phyloP scores from a whole-genome alignment of 2,797 vertebrate genomes.

The Muraenolepis orangiensis region DNA sequence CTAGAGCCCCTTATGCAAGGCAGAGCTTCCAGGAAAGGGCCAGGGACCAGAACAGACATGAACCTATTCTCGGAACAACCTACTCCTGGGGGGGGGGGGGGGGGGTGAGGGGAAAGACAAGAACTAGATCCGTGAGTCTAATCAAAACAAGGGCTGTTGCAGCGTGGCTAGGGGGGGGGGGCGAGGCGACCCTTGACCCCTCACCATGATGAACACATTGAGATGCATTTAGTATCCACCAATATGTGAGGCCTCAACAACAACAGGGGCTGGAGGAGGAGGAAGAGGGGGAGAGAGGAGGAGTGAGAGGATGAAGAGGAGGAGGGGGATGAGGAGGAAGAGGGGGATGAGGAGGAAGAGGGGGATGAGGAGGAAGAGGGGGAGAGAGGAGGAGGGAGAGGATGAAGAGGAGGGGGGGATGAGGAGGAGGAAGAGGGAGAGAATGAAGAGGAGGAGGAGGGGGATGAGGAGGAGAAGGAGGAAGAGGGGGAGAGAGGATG shows the following conservation, averaged over 20 bases:
- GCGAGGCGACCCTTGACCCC: neutral
- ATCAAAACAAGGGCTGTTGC: neutral
- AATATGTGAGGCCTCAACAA: neutral
- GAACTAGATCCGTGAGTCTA: neutral
- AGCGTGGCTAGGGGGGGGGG: neutral
- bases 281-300: conserved; percentile 47
- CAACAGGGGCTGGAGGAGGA: too few relatives aligned
- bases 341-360: neutral
- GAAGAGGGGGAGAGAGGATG: accelerated
- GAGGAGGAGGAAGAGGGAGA: too few relatives aligned
- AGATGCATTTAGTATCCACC: too few relatives aligned
- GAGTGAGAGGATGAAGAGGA: neutral
- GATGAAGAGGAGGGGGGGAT: neutral
- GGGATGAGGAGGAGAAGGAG: neutral
- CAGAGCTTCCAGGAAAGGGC: conserved; percentile 65
- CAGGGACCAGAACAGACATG: neutral
- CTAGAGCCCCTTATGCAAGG: conserved; percentile 61
- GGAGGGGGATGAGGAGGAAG: conserved; percentile 77
- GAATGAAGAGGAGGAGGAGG: conserved; percentile 82
- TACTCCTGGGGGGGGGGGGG: neutral
- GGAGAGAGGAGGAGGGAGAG: conserved; percentile 74
- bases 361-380: neutral
- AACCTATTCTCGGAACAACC: conserved; percentile 60
- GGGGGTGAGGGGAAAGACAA: neutral
- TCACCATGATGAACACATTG: neutral